Evolutionary conservation across 2,113 vertebrate genomes (phyloP), one percentile per base, ranked within the genome.

Genomic region (Peromyscus californicus): DNA sequence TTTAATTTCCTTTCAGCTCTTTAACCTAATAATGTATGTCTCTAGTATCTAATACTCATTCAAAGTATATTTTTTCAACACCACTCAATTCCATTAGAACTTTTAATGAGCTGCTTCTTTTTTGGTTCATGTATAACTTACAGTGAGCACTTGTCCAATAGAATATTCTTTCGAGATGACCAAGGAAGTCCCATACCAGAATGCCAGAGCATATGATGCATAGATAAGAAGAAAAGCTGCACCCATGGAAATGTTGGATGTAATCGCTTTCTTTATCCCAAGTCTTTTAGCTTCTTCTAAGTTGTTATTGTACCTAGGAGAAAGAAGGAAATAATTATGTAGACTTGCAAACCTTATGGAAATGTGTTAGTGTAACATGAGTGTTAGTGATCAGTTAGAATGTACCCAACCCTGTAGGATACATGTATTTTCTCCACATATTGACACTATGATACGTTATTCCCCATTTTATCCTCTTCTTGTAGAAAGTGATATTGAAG

Each of bases 101-200:
- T 93, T 89, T 88, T 29, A 76, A 42, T 89, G 39, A 90, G 42
- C 84, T 2, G 69, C 59, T 89, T 91, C 74, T 88, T 91, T 84
- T 85, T 33, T 75, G 51, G 85, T 11, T 17, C 78, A 83, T 42
- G 29, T 80, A 89, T 51, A 39, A 99, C 99, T 99, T 98, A 99
- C 99, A 83, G 98, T 99, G 96, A 99, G 97, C 39, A 99, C 98
- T 90, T 29, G 51, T 93, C 99, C 99, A 21, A 99, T 99, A 48
- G 98, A 39, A 94, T 99, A 99, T 69, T 98, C 97, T 2, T 85
- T 24, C 8, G 96, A 89, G 51, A 99, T 97, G 45, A 99, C 99
- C 87, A 98, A 96, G 33, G 98, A 97, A 45, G 99, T 99, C 93
- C 99, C 99, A 3, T 99, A 99, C 99, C 99, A 99, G 98, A 99